Base-by-base conservation (phyloP, 2,888 invertebrate species). In the Clanis bilineata region DNA sequence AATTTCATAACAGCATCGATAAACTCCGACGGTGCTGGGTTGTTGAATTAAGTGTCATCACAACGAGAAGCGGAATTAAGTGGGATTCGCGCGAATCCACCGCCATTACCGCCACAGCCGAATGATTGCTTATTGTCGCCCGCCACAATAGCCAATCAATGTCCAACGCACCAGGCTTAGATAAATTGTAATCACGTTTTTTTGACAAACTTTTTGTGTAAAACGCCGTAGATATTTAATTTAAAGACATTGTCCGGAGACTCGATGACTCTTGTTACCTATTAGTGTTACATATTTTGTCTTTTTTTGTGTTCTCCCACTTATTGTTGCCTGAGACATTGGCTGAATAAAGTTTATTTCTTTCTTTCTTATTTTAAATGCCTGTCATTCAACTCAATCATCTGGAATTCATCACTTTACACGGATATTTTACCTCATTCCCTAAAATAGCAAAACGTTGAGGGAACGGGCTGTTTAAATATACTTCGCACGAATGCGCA, bases 401-500 rank as follows among this genome's bases (percentile, higher is more conserved):
- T 51, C 51, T 51, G 15, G 32, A 56, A 82, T 81, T 80, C 82
- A 73, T 75, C 73, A 76, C 78, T 83, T 82, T 82, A 79, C 79
- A 80, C 80, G 81, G 79, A 79, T 80, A 80, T 83, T 83, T 83
- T 74, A 78, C 82, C 80, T 77, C 78, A 75, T 80, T 80, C 73
- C 68, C 80, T 82, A 80, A 86, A 88, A 89, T 83, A 86, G 90
- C 88, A 88, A 87, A 86, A 86, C 82, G 83, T 86, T 82, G 82
- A 86, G 80, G 77, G 77, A 76, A 80, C 76, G 80, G 73, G 77
- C 83, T 84, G 77, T 86, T 89, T 88, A 84, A 86, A 83, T 88
- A 90, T 87, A 86, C 88, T 85, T 83, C 74, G 87, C 89, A 88
- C 88, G 89, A 80, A 79, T 85, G 85, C 83, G 82, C 84, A 89